Conservation (phyloP, 1,140 invertebrate genomes). For the Sycobia sp. region DNA sequence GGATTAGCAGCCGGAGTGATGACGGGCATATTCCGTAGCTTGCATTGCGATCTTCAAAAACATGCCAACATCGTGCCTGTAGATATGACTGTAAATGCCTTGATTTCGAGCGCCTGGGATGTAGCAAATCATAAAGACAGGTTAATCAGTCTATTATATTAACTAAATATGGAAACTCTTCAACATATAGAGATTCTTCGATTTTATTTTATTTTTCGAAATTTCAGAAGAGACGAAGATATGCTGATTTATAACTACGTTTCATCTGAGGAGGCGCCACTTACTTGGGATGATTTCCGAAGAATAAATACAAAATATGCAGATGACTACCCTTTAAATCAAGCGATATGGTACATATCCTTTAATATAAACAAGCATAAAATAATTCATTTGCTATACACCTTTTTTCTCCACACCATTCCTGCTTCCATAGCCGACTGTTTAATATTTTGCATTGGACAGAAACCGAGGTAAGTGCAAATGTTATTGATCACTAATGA, state of each 20-base stretch:
- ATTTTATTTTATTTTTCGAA: background rate
- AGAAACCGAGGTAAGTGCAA: conserved; percentile 65
- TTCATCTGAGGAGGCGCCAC: conserved; percentile 69
- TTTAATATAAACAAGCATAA: conserved; percentile 64
- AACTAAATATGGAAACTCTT: too few relatives aligned
- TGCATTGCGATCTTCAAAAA: conserved; percentile 65
- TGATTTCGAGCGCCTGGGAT: conserved; percentile 76
- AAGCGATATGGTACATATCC: conserved; percentile 66
- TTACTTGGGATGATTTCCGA: conserved; percentile 71
- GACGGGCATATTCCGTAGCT: conserved; percentile 72
- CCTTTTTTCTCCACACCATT: conserved; percentile 66
- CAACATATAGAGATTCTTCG: too few relatives aligned
- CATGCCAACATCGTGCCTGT: conserved; percentile 80
- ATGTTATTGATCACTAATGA: too few relatives aligned
- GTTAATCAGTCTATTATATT: too few relatives aligned
- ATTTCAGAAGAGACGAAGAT: conserved; percentile 53
- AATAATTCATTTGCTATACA: conserved; percentile 61
- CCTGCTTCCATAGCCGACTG: conserved; percentile 69
- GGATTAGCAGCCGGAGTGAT: conserved; percentile 64
- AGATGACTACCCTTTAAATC: conserved; percentile 62
- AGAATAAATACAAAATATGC: conserved; percentile 59
- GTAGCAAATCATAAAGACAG: conserved; percentile 56
- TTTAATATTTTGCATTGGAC: conserved; percentile 62
- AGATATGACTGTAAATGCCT: conserved; percentile 77
- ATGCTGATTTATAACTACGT: conserved; percentile 76